These are phyloP conservation scores for Helicoverpa assulta DNA, from an alignment of 2,888 invertebrate species.

Conservation along the genomic window DNA sequence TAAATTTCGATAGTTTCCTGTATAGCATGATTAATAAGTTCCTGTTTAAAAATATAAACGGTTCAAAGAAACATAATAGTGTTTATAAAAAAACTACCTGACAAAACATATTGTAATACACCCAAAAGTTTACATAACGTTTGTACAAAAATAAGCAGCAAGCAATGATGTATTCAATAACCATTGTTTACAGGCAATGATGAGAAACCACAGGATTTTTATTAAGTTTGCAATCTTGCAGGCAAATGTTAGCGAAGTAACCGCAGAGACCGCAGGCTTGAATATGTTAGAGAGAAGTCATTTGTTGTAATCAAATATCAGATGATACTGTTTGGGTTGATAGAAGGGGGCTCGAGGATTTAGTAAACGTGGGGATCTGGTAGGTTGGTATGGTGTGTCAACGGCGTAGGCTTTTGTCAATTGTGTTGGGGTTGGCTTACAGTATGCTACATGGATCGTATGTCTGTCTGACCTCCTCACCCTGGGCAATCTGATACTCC, in stretches of 20 bases:
- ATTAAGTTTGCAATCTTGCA: slow-evolving; percentile 31
- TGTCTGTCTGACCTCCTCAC: too few species aligned
- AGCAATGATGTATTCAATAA: slow-evolving; percentile 33
- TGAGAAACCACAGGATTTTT: slow-evolving; percentile 44
- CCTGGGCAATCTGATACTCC: too few species aligned
- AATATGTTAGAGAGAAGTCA: slow-evolving; percentile 19
- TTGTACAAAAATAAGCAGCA: neutral
- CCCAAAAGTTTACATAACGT: neutral
- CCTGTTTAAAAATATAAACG: too few species aligned
- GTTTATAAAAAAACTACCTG: neutral
- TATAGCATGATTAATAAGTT: too few species aligned
- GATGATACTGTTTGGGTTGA: slow-evolving; percentile 7
- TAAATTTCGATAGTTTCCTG: too few species aligned
- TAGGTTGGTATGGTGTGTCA: neutral
- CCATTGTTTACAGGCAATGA: slow-evolving; percentile 42
- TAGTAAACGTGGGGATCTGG: neutral
- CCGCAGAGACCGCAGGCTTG: slow-evolving; percentile 30
- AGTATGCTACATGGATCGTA: too few species aligned
- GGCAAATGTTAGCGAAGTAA: slow-evolving; percentile 28
- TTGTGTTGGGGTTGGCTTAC: too few species aligned
- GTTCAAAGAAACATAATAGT: too few species aligned
- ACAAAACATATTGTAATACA: neutral
- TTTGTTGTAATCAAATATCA: slow-evolving; percentile 26
- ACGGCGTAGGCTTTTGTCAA: too few species aligned
- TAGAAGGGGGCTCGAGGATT: slow-evolving; percentile 8